These are phyloP conservation scores for Edolisoma coerulescens DNA, from an alignment of 2,113 vertebrate species.

Conservation along the genomic window DNA sequence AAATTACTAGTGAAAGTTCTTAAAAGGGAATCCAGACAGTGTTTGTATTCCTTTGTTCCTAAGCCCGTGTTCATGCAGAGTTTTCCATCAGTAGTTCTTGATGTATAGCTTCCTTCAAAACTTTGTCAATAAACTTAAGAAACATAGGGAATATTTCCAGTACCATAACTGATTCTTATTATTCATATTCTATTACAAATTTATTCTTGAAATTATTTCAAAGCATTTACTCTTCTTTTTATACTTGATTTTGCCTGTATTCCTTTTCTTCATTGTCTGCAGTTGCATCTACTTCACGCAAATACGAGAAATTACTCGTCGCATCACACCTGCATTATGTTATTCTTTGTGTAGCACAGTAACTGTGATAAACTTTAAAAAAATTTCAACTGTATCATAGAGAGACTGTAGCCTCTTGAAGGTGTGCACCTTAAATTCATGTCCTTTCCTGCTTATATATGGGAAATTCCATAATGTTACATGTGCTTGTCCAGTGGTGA, in stretches of 20 bases:
- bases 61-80: background rate
- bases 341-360: background rate
- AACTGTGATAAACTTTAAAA: background rate
- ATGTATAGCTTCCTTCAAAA: background rate
- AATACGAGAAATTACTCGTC: background rate
- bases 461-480: background rate
- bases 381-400: background rate
- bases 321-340: background rate
- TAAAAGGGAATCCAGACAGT: background rate
- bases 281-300: background rate
- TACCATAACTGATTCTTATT: background rate
- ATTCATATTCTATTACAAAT: background rate
- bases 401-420: background rate
- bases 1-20: background rate
- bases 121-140: background rate
- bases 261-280: background rate
- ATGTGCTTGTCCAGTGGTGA: background rate
- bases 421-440: background rate
- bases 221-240: background rate
- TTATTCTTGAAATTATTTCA: background rate
- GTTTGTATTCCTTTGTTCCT: background rate
- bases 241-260: background rate
- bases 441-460: background rate
- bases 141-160: background rate
- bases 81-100: background rate